These are phyloP conservation scores for Lasioglossum zephyrum DNA, from an alignment of 2,888 invertebrate genomes.

Conservation along the genomic window DNA sequence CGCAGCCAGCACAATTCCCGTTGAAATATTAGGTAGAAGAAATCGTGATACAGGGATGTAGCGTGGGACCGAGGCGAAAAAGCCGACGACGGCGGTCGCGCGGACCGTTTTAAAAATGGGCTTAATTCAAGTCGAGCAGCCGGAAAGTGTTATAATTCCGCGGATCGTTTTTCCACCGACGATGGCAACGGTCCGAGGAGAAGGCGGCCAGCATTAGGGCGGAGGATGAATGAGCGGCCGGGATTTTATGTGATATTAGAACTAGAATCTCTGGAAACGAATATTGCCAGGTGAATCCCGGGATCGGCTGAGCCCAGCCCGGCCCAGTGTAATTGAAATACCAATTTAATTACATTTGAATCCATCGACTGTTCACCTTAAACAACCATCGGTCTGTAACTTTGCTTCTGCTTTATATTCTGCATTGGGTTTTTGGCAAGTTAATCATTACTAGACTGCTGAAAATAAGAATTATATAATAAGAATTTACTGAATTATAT, in stretches of 20 bases:
- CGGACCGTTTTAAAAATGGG: slow-evolving; percentile 57
- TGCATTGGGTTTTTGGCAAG: too few species aligned
- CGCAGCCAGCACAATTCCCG: slow-evolving; percentile 54
- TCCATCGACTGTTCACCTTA: background rate
- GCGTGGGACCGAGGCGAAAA: slow-evolving; percentile 24
- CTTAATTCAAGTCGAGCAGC: slow-evolving; percentile 61
- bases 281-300: slow-evolving; percentile 19
- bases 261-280: slow-evolving; percentile 46
- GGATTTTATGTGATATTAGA: slow-evolving; percentile 66
- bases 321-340: slow-evolving; percentile 70
- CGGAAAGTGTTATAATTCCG: slow-evolving; percentile 64
- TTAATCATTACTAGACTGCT: too few species aligned
- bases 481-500: too few species aligned
- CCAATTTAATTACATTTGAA: slow-evolving; percentile 72
- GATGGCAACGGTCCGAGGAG: background rate
- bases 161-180: slow-evolving; percentile 51
- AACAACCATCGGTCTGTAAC: background rate
- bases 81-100: slow-evolving; percentile 14
- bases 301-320: background rate
- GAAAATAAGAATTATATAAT: too few species aligned
- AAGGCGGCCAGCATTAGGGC: background rate
- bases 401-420: too few species aligned
- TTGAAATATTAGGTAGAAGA: slow-evolving; percentile 60
- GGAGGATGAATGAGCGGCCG: slow-evolving; percentile 24
- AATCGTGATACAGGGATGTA: slow-evolving; percentile 55